Base-by-base conservation (phyloP, 2,888 invertebrate genomes). In the Tinea trinotella region DNA sequence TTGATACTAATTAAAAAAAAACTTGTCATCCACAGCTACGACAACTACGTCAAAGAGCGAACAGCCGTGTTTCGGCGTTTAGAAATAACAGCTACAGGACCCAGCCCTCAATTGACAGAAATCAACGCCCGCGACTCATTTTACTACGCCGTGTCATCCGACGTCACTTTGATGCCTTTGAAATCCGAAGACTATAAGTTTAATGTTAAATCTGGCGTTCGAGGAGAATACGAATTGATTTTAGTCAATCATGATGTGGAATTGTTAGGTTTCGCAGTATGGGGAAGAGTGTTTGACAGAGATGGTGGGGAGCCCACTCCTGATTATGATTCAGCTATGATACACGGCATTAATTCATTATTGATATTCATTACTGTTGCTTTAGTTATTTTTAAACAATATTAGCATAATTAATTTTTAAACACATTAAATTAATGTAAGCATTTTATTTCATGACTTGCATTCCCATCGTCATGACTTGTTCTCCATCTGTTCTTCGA, bases 241-340 rank as follows among this genome's bases (percentile, higher is more conserved):
- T 61, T 85, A 46, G 61, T 57, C 1, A 67, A 69, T 36, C 56
- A 54, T 3, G 56, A 63, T 3, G 65, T 63, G 1, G 73, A 87
- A 40, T 59, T 89, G 48, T 76, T 88, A 40, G 67, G 76, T 3
- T 88, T 89, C 56, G 86, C 78, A 0, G 67, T 90, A 5, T 89
- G 84, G 74, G 88, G 89, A 0, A 74, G 89, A 57, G 72, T 82
- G 50, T 89, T 78, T 59, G 71, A 63, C 0, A 72, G 74, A 35
- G 88, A 88, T 60, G 78, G 73, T 0, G 54, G 67, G 44, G 69
- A 67, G 0, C 68, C 65, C 0, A 65, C 72, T 3, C 71, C 74
- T 0, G 70, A 22, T 15, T 9, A 15, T n/a, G 30, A 30, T 15
- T 52, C 52, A 2, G 35, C 3, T 10, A 30, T 52, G 19, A 17